Percentiles rank a stretch among this genome's conserved stretches.
These are phyloP conservation scores for Andrena praecox DNA, from an alignment of 2,888 invertebrate genomes.

Conservation along the genomic window DNA sequence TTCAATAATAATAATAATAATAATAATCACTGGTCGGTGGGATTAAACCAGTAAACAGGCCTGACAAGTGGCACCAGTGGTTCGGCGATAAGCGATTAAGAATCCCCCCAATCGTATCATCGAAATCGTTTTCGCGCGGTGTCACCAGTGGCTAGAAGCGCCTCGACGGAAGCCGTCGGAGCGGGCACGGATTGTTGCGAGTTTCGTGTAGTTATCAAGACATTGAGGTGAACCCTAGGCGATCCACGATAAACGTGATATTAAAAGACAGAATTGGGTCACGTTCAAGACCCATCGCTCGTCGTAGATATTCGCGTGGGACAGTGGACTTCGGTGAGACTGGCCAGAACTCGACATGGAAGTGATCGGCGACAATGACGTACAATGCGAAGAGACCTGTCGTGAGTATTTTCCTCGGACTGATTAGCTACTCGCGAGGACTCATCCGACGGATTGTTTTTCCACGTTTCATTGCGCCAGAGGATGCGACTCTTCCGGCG, in stretches of 20 bases:
- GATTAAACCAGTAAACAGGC: neutral
- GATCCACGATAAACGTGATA: constrained; percentile 13
- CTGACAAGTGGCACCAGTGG: constrained; percentile 30
- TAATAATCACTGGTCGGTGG: neutral
- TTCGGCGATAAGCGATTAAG: constrained; percentile 10
- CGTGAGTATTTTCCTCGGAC: constrained; percentile 67
- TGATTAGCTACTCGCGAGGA: neutral
- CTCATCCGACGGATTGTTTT: neutral
- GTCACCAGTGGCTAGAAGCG: neutral
- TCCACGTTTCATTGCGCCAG: neutral
- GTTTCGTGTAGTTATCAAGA: neutral
- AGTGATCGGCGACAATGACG: constrained; percentile 63
- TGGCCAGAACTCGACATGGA: constrained; percentile 50
- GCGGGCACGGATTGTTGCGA: too few species aligned
- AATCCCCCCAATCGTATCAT: neutral
- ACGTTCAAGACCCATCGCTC: neutral
- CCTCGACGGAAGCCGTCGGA: neutral
- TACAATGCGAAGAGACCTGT: constrained; percentile 75
- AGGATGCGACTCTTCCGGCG: neutral
- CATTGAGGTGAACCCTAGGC: constrained; percentile 4
- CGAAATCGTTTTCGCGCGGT: neutral
- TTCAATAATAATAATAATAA: too few species aligned
- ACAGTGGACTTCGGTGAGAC: neutral
- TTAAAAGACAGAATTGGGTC: constrained; percentile 5
- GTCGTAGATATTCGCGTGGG: neutral